These are phyloP conservation scores for Oryzias sinensis DNA, from an alignment of 2,797 vertebrate species.

Conservation along the genomic window DNA sequence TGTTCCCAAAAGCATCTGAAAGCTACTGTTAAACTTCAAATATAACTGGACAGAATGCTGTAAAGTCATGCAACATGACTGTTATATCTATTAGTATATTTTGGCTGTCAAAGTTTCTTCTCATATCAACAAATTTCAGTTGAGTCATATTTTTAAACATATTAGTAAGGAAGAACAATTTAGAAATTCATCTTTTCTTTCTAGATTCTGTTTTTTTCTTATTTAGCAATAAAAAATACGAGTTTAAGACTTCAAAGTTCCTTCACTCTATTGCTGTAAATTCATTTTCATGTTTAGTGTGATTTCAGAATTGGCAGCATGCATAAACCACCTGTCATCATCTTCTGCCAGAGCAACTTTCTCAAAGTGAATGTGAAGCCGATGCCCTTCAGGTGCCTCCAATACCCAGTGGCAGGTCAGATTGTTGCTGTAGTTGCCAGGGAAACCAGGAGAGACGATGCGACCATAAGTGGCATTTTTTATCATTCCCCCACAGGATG, in stretches of 20 bases:
- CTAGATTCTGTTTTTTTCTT: constrained; percentile 32
- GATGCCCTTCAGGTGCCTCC: constrained; percentile 86
- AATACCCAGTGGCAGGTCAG: constrained; percentile 97
- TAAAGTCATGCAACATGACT: constrained; percentile 28
- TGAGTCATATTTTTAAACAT: too few species aligned
- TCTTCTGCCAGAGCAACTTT: constrained; percentile 97
- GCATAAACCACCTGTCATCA: constrained; percentile 88
- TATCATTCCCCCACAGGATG: constrained; percentile 87
- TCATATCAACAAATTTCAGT: too few species aligned
- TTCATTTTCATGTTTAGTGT: constrained; percentile 1
- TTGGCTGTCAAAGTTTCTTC: too few species aligned
- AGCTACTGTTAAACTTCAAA: too few species aligned
- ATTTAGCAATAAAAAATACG: constrained; percentile 22
- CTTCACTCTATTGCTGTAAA: background rate
- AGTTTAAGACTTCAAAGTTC: constrained; percentile 16
- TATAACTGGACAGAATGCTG: constrained; percentile 38
- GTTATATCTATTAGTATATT: too few species aligned
- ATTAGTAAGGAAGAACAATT: too few species aligned
- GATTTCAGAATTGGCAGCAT: constrained; percentile 20
- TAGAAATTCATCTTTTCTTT: too few species aligned
- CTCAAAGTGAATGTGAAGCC: constrained; percentile 95
- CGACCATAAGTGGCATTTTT: constrained; percentile 91
- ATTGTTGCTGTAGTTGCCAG: constrained; percentile 98
- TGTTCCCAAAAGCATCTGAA: constrained; percentile 34
- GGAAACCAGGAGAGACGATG: constrained; percentile 92